Evolutionary conservation across 1,140 invertebrate species (phyloP).

Genomic region (Triops longicaudatus): DNA sequence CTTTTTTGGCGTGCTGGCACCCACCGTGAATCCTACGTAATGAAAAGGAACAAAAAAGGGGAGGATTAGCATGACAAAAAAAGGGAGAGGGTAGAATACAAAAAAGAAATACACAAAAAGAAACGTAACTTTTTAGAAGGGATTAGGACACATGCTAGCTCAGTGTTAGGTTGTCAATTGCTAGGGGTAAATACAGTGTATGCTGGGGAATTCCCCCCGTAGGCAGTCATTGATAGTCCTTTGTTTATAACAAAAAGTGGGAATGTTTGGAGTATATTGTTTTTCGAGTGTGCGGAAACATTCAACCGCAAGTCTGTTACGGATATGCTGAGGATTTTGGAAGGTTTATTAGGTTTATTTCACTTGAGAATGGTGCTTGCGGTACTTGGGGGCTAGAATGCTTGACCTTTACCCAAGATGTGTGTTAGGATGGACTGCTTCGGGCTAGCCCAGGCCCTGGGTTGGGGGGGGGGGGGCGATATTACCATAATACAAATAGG

Average conservation of each 20-base stretch:
- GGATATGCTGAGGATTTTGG: neutral
- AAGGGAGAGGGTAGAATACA: neutral
- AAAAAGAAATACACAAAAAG: too few relatives aligned
- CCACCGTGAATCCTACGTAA: slow-evolving; percentile 3
- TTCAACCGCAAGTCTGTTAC: neutral
- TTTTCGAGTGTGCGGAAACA: neutral
- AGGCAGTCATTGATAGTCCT: too few relatives aligned
- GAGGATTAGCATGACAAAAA: neutral
- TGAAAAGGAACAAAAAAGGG: neutral
- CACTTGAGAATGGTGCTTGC: neutral
- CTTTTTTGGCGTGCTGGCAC: neutral
- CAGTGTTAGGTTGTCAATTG: too few relatives aligned
- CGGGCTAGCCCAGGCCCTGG: neutral
- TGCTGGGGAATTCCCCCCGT: too few relatives aligned
- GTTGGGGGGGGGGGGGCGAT: too few relatives aligned
- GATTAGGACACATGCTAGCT: too few relatives aligned
- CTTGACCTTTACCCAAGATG: neutral
- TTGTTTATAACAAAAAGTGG: too few relatives aligned
- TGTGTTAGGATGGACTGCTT: neutral
- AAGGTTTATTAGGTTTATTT: neutral
- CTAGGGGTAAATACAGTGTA: too few relatives aligned
- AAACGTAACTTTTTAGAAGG: too few relatives aligned
- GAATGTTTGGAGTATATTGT: too few relatives aligned
- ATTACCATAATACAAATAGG: neutral
- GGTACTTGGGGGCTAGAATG: neutral